These are phyloP conservation scores for Sphenodon punctatus DNA, from an alignment of 2,797 vertebrate species.

Conservation along the genomic window DNA sequence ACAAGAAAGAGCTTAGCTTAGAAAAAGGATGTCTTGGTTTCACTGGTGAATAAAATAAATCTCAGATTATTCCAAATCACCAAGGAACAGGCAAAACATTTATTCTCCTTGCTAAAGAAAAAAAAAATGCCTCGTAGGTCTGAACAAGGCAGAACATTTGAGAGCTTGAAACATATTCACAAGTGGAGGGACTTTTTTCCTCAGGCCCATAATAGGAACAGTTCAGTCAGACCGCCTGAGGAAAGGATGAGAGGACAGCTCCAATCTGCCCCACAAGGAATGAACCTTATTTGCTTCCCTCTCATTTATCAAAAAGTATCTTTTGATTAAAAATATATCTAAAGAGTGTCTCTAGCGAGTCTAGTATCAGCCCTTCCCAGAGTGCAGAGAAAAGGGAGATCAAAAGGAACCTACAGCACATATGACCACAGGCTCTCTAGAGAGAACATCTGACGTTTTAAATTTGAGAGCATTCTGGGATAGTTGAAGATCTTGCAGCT, in stretches of 20 bases:
- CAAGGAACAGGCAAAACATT: conserved; percentile 24
- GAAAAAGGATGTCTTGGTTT: conserved; percentile 53
- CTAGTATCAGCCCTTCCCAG: neutral
- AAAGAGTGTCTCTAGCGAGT: neutral
- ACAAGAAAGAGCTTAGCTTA: conserved; percentile 47
- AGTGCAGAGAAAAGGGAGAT: neutral
- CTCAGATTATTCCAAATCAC: conserved; percentile 59
- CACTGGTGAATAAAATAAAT: conserved; percentile 65
- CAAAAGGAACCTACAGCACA: neutral
- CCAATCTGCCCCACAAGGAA: neutral
- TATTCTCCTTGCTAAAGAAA: conserved; percentile 33
- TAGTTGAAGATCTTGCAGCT: neutral
- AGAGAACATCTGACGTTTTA: neutral
- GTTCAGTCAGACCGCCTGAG: neutral
- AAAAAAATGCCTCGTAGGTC: conserved; percentile 46
- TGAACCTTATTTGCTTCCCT: neutral
- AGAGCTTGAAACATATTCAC: conserved; percentile 2
- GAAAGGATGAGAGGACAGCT: neutral
- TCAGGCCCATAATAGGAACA: accelerated
- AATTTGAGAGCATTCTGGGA: neutral
- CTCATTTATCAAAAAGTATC: neutral
- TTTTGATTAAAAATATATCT: neutral
- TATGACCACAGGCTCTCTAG: neutral
- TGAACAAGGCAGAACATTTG: conserved; percentile 5
- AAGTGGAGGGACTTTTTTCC: neutral